Conservation (phyloP, 2,797 vertebrate genomes). For the Xiphorhynchus erythropygius region DNA sequence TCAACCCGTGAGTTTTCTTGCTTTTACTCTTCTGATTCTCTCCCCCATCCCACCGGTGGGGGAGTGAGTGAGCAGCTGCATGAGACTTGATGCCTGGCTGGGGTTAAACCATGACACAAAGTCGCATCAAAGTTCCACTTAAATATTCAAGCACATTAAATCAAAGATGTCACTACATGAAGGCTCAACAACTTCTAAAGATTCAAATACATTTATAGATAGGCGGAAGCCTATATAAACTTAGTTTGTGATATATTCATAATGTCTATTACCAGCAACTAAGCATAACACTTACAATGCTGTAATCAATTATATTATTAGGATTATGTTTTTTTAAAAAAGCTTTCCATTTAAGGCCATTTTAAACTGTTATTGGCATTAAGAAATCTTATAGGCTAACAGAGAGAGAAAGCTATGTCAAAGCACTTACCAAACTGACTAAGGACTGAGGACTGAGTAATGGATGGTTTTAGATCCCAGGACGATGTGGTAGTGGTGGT, state of each 20-base stretch:
- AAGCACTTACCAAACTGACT: conserved; percentile 85
- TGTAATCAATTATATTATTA: neutral
- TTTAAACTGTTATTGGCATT: neutral
- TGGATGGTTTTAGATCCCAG: conserved; percentile 87
- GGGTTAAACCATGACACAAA: neutral
- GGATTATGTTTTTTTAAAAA: neutral
- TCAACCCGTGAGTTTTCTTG: too few species aligned
- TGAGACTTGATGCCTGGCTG: neutral
- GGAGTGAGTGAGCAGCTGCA: neutral
- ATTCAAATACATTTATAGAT: neutral
- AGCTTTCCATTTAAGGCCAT: neutral
- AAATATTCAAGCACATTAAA: neutral
- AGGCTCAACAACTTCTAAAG: neutral
- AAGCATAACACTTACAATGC: neutral
- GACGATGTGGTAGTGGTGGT: conserved; percentile 72
- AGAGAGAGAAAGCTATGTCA: neutral
- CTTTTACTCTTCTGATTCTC: neutral
- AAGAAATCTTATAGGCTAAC: neutral
- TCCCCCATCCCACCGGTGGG: neutral
- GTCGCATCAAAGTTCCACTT: neutral
- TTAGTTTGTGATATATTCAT: neutral
- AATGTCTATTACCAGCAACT: neutral
- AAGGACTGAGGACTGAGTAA: conserved; percentile 81
- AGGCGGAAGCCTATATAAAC: neutral
- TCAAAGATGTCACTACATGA: neutral